Percentiles rank a stretch among this genome's conserved stretches.
Evolutionary conservation across 1,140 invertebrate genomes (phyloP).

Genomic region (Cephus cinctus): DNA sequence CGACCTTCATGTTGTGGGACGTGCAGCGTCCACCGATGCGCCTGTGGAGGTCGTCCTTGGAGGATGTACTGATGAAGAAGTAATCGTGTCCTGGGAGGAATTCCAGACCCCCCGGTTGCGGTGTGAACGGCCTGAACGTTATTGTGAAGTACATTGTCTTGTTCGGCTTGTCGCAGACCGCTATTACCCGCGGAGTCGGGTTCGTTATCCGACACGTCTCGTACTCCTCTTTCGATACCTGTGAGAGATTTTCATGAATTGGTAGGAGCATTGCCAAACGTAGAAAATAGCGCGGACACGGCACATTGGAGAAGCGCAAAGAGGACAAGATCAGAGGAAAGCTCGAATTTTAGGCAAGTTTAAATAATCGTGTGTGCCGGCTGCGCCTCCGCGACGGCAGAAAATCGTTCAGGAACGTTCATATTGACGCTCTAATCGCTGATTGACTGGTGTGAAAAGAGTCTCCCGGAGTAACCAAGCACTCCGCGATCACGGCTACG

Average conservation of each 20-base stretch:
- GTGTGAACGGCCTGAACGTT: conserved; percentile 93
- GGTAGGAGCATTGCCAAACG: no score
- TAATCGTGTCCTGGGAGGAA: conserved; percentile 94
- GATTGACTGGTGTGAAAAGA: conserved; percentile 18
- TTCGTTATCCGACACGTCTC: conserved; percentile 94
- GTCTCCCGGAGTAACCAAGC: conserved; percentile 28
- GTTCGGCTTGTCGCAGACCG: conserved; percentile 92
- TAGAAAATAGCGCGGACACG: no score
- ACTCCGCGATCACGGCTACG: not conserved
- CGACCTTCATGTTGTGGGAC: conserved; percentile 93
- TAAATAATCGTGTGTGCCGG: no score
- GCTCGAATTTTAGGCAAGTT: no score
- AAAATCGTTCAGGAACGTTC: no score
- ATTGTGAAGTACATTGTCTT: conserved; percentile 95
- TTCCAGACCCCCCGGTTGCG: conserved; percentile 90
- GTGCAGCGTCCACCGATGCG: conserved; percentile 87
- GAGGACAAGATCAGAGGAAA: no score
- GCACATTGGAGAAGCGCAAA: no score
- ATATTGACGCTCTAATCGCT: conserved; percentile 18
- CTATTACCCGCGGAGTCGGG: conserved; percentile 88
- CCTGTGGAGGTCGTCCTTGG: conserved; percentile 86
- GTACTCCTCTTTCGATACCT: conserved; percentile 91
- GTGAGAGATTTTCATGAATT: no score
- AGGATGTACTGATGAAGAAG: conserved; percentile 94
- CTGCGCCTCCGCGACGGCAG: no score